These are phyloP conservation scores for Drosophila koepferae DNA, from an alignment of 2,888 invertebrate species.

Conservation along the genomic window DNA sequence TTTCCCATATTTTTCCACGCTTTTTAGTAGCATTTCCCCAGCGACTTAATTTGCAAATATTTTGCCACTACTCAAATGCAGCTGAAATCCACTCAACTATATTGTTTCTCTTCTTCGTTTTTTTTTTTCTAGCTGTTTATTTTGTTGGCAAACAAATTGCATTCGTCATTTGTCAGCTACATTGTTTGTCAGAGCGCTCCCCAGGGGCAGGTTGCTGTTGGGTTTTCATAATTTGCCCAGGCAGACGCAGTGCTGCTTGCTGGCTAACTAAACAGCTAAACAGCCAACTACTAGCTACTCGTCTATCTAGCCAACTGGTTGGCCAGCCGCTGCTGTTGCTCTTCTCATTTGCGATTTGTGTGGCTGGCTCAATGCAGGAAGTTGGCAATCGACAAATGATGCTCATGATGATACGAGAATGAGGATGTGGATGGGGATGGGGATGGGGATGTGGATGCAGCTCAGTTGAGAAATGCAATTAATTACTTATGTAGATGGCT, in stretches of 20 bases:
- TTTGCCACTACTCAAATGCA: slow-evolving; percentile 54
- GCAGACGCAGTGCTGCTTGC: not conserved
- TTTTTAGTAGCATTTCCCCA: slow-evolving; percentile 47
- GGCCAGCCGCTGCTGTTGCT: slow-evolving; percentile 7
- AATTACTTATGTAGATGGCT: slow-evolving; percentile 73
- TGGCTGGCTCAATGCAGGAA: slow-evolving; percentile 62
- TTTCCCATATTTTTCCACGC: not conserved
- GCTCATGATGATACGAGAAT: slow-evolving; percentile 43
- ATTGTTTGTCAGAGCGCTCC: slow-evolving; percentile 57
- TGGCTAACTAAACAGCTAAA: slow-evolving; percentile 14
- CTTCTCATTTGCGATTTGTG: slow-evolving; percentile 57
- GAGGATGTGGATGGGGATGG: slow-evolving; percentile 34
- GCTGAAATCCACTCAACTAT: slow-evolving; percentile 29
- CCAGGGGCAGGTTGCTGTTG: slow-evolving; percentile 27
- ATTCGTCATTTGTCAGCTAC: slow-evolving; percentile 64
- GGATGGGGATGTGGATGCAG: slow-evolving; percentile 40
- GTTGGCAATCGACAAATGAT: slow-evolving; percentile 76
- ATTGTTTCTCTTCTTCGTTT: not conserved
- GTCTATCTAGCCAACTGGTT: not conserved
- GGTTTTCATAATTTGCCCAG: slow-evolving; percentile 55
- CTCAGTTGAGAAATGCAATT: slow-evolving; percentile 64
- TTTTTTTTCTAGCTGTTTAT: not conserved
- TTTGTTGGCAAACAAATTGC: slow-evolving; percentile 50
- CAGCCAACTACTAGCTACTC: not conserved
- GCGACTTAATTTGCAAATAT: slow-evolving; percentile 76